Evolutionary conservation across 1,140 invertebrate species (phyloP).

Genomic region (Penaeus indicus): DNA sequence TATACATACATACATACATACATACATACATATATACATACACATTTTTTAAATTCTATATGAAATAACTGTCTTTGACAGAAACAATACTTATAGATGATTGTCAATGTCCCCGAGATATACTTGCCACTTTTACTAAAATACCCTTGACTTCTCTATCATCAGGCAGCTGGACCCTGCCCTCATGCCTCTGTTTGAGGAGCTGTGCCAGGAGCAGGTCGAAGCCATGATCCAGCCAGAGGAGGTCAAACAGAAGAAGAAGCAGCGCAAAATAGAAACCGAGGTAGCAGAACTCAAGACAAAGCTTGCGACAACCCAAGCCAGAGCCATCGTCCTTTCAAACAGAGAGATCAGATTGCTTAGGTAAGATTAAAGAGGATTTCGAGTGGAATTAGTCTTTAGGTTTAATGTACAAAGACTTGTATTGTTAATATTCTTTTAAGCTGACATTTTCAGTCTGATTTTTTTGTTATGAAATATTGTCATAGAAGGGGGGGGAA

Average conservation of each 20-base stretch:
- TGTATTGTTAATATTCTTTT: neutral
- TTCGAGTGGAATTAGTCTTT: neutral
- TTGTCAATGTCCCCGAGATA: too few species aligned
- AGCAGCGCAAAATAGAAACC: conserved; percentile 73
- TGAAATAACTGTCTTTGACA: too few species aligned
- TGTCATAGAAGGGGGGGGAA: too few species aligned
- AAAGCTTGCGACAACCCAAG: conserved; percentile 82
- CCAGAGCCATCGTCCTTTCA: conserved; percentile 88
- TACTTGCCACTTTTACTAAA: too few species aligned
- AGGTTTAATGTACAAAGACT: neutral
- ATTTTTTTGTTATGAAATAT: conserved; percentile 33
- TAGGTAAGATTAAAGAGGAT: conserved; percentile 73
- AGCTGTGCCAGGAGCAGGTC: conserved; percentile 90
- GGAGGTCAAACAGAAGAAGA: conserved; percentile 83
- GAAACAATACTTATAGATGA: too few species aligned
- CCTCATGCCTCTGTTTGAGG: conserved; percentile 80
- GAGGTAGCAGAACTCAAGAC: conserved; percentile 89
- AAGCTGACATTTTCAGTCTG: neutral
- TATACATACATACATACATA: too few species aligned
- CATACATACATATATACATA: too few species aligned
- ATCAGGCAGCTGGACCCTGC: conserved; percentile 62
- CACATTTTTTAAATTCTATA: too few species aligned
- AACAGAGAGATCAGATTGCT: conserved; percentile 92
- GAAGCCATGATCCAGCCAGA: conserved; percentile 87
- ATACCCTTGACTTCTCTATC: neutral